These are phyloP conservation scores for Sylvilagus bachmani DNA, from an alignment of 2,113 vertebrate species.

Conservation along the genomic window DNA sequence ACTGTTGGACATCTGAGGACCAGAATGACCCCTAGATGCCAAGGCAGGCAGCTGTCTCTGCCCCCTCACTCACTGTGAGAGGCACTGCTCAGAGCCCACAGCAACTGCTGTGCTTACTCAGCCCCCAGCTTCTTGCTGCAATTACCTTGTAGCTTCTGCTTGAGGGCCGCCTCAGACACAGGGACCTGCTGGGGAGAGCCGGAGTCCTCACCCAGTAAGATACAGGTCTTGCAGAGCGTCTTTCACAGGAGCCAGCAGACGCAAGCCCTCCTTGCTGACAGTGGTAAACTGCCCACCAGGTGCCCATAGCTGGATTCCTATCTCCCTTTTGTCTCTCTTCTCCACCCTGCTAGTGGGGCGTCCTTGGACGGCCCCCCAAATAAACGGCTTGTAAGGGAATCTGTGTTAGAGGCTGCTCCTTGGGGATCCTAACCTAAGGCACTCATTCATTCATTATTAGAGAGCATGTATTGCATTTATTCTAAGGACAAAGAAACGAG, in stretches of 20 bases:
- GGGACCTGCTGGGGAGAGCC: not conserved
- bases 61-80: not conserved
- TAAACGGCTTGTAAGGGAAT: not conserved
- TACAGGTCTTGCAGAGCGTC: not conserved
- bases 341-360: not conserved
- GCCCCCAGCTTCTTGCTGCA: not conserved
- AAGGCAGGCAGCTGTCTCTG: not conserved
- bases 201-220: not conserved
- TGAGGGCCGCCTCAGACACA: not conserved
- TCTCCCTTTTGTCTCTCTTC: not conserved
- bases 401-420: not conserved
- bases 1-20: not conserved
- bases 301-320: not conserved
- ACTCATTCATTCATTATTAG: not conserved
- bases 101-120: not conserved
- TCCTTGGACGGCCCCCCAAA: not conserved
- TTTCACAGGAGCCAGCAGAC: not conserved
- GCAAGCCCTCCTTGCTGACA: not conserved
- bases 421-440: not conserved
- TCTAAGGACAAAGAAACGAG: not conserved
- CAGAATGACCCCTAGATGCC: not conserved
- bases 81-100: not conserved
- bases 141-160: not conserved
- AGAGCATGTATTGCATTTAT: slow-evolving; percentile 5
- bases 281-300: not conserved